Conservation (phyloP, 2,888 invertebrate species). For the Slavum lentiscoides region DNA sequence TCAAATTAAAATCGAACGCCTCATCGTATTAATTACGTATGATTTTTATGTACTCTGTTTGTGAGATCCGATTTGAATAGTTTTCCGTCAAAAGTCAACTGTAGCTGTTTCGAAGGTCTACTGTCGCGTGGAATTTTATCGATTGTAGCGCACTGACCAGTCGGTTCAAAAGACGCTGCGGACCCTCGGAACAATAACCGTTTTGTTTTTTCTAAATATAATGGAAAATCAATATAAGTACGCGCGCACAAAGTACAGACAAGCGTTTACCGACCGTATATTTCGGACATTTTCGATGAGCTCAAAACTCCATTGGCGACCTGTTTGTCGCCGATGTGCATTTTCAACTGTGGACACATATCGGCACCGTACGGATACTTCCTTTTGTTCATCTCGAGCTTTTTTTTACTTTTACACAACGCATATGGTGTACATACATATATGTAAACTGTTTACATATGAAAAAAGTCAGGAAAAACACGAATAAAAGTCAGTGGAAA, state of each 20-base stretch:
- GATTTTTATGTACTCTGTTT: background rate
- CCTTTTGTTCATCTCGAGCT: constrained; percentile 35
- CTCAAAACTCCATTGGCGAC: constrained; percentile 32
- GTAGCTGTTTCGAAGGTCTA: constrained; percentile 38
- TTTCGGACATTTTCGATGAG: constrained; percentile 22
- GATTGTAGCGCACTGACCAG: background rate
- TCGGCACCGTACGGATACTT: constrained; percentile 34
- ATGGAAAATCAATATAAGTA: background rate
- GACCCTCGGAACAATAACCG: constrained; percentile 28
- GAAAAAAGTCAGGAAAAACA: too few species aligned
- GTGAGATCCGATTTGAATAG: background rate
- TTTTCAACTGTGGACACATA: constrained; percentile 49
- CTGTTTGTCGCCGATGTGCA: constrained; percentile 39
- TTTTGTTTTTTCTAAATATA: constrained; percentile 42
- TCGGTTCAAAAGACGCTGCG: background rate
- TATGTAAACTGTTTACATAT: too few species aligned
- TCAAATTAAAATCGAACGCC: background rate
- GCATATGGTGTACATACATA: too few species aligned
- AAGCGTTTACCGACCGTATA: constrained; percentile 21
- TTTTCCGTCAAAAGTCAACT: constrained; percentile 44
- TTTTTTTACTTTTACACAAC: background rate
- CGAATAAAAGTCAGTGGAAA: too few species aligned
- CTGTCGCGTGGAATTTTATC: constrained; percentile 9
- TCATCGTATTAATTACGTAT: background rate
- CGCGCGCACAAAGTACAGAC: background rate